Base-by-base conservation (phyloP, 2,888 invertebrate genomes). In the Anaspis maculata region DNA sequence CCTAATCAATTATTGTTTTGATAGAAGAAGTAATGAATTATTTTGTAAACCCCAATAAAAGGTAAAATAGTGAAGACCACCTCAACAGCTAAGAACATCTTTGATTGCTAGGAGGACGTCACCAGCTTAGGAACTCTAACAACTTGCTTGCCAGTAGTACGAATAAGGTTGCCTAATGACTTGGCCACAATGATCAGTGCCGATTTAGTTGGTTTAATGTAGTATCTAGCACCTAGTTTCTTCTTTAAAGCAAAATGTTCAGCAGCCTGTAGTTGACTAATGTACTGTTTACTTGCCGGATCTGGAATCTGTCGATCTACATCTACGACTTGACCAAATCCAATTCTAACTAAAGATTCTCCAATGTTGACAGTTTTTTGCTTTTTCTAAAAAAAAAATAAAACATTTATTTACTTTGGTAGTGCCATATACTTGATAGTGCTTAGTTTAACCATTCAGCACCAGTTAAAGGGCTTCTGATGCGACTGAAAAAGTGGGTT, bases 241-340 rank as follows among this genome's bases (percentile, higher is more conserved):
- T 65, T 66, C 30, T 60, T 55, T 37, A 66, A 51, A 1, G 72
- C 72, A 42, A 52, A 54, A 30, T 62, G 59, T 51, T 73, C 68
- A 9, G 71, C 71, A 11, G 47, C 49, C 30, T 64, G 47, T 14
- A 74, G 49, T 30, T 58, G 48, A 23, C 61, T 59, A 42, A 64
- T 62, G 48, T 72, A 72, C 15, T 46, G 46, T 10, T 59, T 39
- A 32, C 64, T 54, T 5, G 52, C 42, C 23, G 59, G 56, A 34
- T 63, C 61, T 14, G 51, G 51, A 6, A 50, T 30, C 53, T 59
- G 65, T 34, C 88, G 89, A 64, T 91, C 90, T 0, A 88, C 83
- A 2, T 77, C 76, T 5, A 49, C 48, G 9, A 52, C 41, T 0
- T 88, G 87, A 0, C 87, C 92, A 57, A 91, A 92, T 57, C 72